Evolutionary conservation across 2,797 vertebrate species (phyloP).

Genomic region (Rachycentron canadum): DNA sequence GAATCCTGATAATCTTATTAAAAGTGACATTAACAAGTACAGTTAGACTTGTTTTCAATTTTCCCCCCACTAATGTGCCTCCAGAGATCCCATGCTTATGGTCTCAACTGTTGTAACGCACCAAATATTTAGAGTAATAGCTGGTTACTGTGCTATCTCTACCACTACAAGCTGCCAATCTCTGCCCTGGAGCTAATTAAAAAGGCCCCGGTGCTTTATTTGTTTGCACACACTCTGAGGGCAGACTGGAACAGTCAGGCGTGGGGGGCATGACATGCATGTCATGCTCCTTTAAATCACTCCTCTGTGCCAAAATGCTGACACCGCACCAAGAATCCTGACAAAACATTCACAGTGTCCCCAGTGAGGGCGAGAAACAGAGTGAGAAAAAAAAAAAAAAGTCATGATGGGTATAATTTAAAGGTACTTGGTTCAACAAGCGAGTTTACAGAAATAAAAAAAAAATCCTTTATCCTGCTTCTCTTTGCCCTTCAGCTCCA

Average conservation of each 20-base stretch:
- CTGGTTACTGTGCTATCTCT: constrained; percentile 83
- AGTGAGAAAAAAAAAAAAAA: constrained; percentile 21
- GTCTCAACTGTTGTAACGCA: constrained; percentile 72
- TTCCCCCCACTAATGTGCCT: constrained; percentile 62
- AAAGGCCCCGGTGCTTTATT: constrained; percentile 77
- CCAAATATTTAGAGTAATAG: constrained; percentile 87
- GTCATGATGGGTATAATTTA: constrained; percentile 28
- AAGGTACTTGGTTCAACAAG: constrained; percentile 10
- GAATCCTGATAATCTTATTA: constrained; percentile 17
- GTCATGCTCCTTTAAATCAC: constrained; percentile 84
- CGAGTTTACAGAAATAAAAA: constrained; percentile 1
- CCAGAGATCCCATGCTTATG: constrained; percentile 63
- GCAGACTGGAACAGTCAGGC: constrained; percentile 78
- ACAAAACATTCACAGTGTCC: constrained; percentile 72
- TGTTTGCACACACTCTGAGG: constrained; percentile 80
- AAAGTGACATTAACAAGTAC: constrained; percentile 45
- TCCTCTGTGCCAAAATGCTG: constrained; percentile 83
- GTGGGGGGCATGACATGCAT: constrained; percentile 72
- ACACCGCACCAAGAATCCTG: constrained; percentile 79
- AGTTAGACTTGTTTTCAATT: constrained; percentile 58
- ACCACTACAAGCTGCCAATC: constrained; percentile 84
- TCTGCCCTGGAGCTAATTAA: constrained; percentile 84
- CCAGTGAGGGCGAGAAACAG: constrained; percentile 41
- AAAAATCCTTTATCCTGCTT: background rate
- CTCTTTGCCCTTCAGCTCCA: background rate